Evolutionary conservation across 2,888 invertebrate species (phyloP).

Genomic region (Caenorhabditis becei): DNA sequence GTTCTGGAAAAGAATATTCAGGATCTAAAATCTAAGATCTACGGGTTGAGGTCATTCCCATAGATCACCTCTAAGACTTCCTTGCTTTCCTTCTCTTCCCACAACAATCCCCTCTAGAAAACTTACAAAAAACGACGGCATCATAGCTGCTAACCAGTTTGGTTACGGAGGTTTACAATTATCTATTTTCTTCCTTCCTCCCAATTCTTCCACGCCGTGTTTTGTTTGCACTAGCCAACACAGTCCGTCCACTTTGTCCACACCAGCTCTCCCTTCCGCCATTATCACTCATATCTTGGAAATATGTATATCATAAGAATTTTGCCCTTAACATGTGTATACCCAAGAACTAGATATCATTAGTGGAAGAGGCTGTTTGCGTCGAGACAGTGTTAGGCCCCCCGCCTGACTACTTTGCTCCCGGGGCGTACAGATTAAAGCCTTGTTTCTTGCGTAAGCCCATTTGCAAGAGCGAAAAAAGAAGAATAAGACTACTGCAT

Average conservation of each 20-base stretch:
- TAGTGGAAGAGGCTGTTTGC: slow-evolving; percentile 48
- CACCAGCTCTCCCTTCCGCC: slow-evolving; percentile 8
- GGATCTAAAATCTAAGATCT: not conserved
- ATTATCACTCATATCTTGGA: slow-evolving; percentile 30
- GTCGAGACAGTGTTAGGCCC: slow-evolving; percentile 45
- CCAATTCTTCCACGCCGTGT: slow-evolving; percentile 8
- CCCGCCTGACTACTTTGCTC: slow-evolving; percentile 22
- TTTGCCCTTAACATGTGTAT: slow-evolving; percentile 47
- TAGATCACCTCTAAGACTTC: slow-evolving; percentile 25
- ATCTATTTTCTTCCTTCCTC: slow-evolving; percentile 24
- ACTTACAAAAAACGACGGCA: slow-evolving; percentile 43
- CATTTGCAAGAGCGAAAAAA: slow-evolving; percentile 7
- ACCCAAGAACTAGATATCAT: slow-evolving; percentile 61
- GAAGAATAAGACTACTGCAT: slow-evolving; percentile 30
- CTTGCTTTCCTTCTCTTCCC: not conserved
- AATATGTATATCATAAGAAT: slow-evolving; percentile 23
- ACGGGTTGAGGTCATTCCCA: slow-evolving; percentile 1
- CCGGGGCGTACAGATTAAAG: slow-evolving; percentile 47
- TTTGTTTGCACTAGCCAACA: slow-evolving; percentile 45
- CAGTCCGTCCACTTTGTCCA: slow-evolving; percentile 27
- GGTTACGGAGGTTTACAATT: slow-evolving; percentile 37
- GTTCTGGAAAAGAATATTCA: not conserved
- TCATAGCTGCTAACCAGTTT: slow-evolving; percentile 47
- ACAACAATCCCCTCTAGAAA: slow-evolving; percentile 28
- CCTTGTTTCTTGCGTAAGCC: slow-evolving; percentile 44